Evolutionary conservation across 2,797 vertebrate species (phyloP), one percentile per base, ranked within the genome.

Genomic region (Novumbra hubbsi): DNA sequence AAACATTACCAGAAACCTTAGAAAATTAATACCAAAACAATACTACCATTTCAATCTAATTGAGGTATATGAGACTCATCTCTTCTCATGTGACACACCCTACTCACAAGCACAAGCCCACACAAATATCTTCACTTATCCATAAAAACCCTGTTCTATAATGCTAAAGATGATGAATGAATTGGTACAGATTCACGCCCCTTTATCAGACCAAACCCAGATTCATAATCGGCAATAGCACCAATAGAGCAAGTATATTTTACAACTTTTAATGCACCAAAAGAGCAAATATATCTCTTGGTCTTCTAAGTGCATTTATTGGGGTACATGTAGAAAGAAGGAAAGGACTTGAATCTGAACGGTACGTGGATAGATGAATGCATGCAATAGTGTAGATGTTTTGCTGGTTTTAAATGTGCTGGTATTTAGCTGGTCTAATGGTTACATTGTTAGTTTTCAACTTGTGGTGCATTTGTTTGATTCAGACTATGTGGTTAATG

Each of bases 281-380:
- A 60, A 7, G 41, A 32, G 32, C 32, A 32, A 2, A 32, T 32
- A 2, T 32, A 32, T 32, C 8, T 38, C 8, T 38, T 3, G 34
- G 52, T 75, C 82, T 74, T 68, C 16, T 71, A 30, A 72, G 63
- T 19, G 3, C 2, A 27, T 11, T 60, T 2, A 4, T 27, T 5
- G 3, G 17, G 64, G 69, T 72, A 72, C 6, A 60, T 77, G 73
- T 50, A 76, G 62, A 5, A 69, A 38, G 60, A 50, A 50, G 38
- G 21, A 30, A 14, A 24, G 6, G 74, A 71, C 55, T 62, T 19
- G 78, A 71, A 65, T 75, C 73, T 64, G 76, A 76, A 72, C 80
- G 83, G 81, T 81, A 75, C 78, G 83, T 78, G 55, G 74, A 15
- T 72, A 80, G 78, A 85, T 84, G 76, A 88, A 81, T 41, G 74